Conservation (phyloP, 2,888 invertebrate genomes). For the Chymomyza fuscimana region DNA sequence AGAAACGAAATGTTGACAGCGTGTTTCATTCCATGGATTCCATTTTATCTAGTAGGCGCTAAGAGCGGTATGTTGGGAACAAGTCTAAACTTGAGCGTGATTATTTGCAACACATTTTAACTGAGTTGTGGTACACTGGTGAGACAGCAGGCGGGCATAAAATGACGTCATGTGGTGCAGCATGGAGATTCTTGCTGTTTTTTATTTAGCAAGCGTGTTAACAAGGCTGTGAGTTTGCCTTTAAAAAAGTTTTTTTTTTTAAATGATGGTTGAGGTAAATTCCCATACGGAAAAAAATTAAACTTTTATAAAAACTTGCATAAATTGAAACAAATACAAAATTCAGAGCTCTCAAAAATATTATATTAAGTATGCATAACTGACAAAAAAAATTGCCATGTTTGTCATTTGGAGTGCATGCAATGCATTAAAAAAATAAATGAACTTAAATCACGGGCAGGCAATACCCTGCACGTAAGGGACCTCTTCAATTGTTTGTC, state of each 20-base stretch:
- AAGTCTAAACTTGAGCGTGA: not conserved
- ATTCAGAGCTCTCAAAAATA: too few species aligned
- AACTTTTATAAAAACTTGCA: too few species aligned
- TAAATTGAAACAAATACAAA: too few species aligned
- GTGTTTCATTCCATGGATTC: not conserved
- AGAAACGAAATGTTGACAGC: not conserved
- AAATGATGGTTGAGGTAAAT: too few species aligned
- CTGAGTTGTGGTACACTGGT: conserved; percentile 1
- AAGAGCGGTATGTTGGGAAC: not conserved
- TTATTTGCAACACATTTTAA: not conserved
- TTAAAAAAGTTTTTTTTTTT: too few species aligned
- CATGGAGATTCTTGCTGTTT: not conserved
- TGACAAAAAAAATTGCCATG: not conserved
- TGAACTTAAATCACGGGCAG: conserved; percentile 41
- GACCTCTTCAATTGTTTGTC: not conserved
- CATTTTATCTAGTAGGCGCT: not conserved
- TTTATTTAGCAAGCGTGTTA: conserved; percentile 8
- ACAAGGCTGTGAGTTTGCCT: not conserved
- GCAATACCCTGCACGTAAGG: conserved; percentile 33
- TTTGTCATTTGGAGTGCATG: conserved; percentile 15
- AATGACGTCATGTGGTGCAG: not conserved
- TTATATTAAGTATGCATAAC: too few species aligned
- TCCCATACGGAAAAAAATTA: too few species aligned
- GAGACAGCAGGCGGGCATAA: not conserved
- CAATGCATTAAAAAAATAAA: conserved; percentile 35